Evolutionary conservation across 2,797 vertebrate genomes (phyloP), one percentile per base, ranked within the genome.

Genomic region (Silurus aristotelis): DNA sequence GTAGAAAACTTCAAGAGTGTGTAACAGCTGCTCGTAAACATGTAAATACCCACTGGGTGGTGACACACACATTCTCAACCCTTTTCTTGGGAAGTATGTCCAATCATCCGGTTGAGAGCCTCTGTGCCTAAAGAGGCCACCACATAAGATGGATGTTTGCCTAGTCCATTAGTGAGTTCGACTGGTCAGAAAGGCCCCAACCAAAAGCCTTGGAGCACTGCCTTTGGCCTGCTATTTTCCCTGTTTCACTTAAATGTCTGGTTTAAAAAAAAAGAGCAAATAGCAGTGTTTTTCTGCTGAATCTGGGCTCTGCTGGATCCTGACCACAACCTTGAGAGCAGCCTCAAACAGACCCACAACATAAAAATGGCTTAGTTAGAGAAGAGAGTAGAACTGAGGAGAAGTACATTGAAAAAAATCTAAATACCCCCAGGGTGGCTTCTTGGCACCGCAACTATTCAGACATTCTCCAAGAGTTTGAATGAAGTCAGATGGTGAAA

Each of bases 11-110:
- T 94, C 91, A 95, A 93, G 93, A 92, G 93, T 93, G 93, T 91
- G 90, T 89, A 94, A 92, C 95, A 96, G 95, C 95, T 96, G 94
- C 95, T 95, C 91, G 93, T 95, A 95, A 96, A 95, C 94, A 95
- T 92, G 91, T 93, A 94, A 95, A 94, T 93, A 91, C 95, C 90
- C 92, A 92, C 91, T 92, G 94, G 91, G 91, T 90, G 90, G 92
- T 94, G 91, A 93, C 58, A 89, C 87, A 89, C 88, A 82, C 72
- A 85, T 75, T 78, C 77, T 68, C 75, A 76, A 82, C 83, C 60
- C 68, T 71, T 87, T 84, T 90, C 87, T 67, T 77, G 67, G 80
- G 89, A 86, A 94, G 93, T 93, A 91, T 92, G 92, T 94, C 93
- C 93, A 89, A 84, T 93, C 90, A 91, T 92, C 92, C 90, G 71